Evolutionary conservation across 2,113 vertebrate species (phyloP).

Genomic region (Spheniscus mendiculus): DNA sequence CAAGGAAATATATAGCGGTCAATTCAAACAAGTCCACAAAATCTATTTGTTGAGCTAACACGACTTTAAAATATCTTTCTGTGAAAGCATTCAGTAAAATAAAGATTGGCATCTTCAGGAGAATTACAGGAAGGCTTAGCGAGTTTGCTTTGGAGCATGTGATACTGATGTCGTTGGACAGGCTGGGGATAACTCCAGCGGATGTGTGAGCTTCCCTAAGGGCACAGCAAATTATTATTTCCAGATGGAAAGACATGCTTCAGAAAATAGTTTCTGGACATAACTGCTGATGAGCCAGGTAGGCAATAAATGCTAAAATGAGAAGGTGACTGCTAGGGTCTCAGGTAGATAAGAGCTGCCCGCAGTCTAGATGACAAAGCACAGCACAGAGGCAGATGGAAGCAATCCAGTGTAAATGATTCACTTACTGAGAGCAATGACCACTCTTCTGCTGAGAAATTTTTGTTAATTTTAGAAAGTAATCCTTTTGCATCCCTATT

Average conservation of each 20-base stretch:
- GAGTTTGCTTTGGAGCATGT: slow-evolving; percentile 6
- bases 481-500: neutral
- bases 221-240: neutral
- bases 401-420: neutral
- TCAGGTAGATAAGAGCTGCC: neutral
- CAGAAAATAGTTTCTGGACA: neutral
- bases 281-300: neutral
- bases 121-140: neutral
- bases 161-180: neutral
- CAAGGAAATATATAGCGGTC: neutral
- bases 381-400: neutral
- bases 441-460: neutral
- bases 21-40: neutral
- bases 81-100: neutral
- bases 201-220: neutral
- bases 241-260: neutral
- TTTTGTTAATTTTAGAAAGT: neutral
- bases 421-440: neutral
- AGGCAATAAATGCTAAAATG: neutral
- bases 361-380: neutral
- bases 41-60: neutral
- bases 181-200: neutral
- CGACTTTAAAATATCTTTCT: neutral
- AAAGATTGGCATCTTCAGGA: neutral
- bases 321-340: neutral